Conservation (phyloP, 2,113 vertebrate genomes). For the Murina feae region DNA sequence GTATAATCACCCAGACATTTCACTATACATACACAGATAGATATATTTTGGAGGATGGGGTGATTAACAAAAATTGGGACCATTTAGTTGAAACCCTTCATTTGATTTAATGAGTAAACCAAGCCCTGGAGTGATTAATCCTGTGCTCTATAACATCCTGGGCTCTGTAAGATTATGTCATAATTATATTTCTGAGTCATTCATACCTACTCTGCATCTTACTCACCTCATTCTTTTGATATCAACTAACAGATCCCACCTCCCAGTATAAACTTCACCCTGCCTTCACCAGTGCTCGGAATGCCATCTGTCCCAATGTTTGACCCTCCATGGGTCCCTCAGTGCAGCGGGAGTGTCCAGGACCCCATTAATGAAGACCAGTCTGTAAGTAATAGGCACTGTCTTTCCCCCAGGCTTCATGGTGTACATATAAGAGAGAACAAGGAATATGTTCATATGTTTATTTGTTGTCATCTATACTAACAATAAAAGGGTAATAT, state of each 20-base stretch:
- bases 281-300: slow-evolving; percentile 97
- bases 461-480: not conserved
- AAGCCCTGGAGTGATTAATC: not conserved
- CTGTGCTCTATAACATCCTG: not conserved
- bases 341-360: slow-evolving; percentile 95
- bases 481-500: too few relatives aligned
- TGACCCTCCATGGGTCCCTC: slow-evolving; percentile 98
- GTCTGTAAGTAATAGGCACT: slow-evolving; percentile 86
- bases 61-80: not conserved
- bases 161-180: not conserved
- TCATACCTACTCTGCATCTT: not conserved
- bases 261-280: slow-evolving; percentile 98
- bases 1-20: not conserved
- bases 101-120: not conserved
- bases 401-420: fast-evolving
- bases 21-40: not conserved
- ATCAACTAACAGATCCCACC: slow-evolving; percentile 88
- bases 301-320: slow-evolving; percentile 99
- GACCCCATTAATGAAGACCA: slow-evolving; percentile 98
- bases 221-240: not conserved
- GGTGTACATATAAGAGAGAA: not conserved
- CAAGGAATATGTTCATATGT: not conserved
- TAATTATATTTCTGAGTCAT: not conserved
- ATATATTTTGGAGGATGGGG: not conserved
- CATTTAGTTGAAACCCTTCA: not conserved